Base-by-base conservation (phyloP, 1,140 invertebrate genomes). In the Diorhabda elongata region DNA sequence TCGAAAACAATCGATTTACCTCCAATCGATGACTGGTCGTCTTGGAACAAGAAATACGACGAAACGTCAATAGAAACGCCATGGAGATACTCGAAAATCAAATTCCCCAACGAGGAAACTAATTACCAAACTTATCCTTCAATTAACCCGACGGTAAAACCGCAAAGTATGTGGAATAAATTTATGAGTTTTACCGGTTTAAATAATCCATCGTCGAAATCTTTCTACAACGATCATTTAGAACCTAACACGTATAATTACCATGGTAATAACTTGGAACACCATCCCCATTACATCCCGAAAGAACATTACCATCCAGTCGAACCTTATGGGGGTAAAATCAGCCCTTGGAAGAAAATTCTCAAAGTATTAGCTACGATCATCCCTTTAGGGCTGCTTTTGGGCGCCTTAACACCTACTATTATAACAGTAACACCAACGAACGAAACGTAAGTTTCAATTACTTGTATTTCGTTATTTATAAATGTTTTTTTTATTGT, bases 321-420 rank as follows among this genome's bases (percentile, higher is more conserved):
- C 67, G 63, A 57, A 42, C 45, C 47, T 7, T 3, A 56, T 3
- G 58, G 8, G 2, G n/a, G n/a, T 6, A 0, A 2, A 42, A 26
- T 26, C 3, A 64, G 64, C 52, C 82, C 84, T 0, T 85, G 82
- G 84, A 82, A 82, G 73, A 82, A 82, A 64, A 75, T 85, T 7
- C 75, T 85, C 1, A 82, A 83, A 66, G 78, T 86, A 71, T 76
- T 86, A 61, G 83, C 84, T 3, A 82, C 86, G 41, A 79, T 86
- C 69, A 79, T 87, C 59, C 86, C 86, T 0, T 83, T 86, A 8
- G 85, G 85, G 0, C 76, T 87, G 45, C 81, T 87, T 69, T 81
- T 87, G 42, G 85, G 85, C 26, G 85, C 86, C 0, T 76, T 87
- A 47, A 85, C 85, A 1, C 86, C 86, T 3, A 83, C 77, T 61